Evolutionary conservation across 2,888 invertebrate genomes (phyloP), one percentile per base, ranked within the genome.

Genomic region (Esperia sulphurella): DNA sequence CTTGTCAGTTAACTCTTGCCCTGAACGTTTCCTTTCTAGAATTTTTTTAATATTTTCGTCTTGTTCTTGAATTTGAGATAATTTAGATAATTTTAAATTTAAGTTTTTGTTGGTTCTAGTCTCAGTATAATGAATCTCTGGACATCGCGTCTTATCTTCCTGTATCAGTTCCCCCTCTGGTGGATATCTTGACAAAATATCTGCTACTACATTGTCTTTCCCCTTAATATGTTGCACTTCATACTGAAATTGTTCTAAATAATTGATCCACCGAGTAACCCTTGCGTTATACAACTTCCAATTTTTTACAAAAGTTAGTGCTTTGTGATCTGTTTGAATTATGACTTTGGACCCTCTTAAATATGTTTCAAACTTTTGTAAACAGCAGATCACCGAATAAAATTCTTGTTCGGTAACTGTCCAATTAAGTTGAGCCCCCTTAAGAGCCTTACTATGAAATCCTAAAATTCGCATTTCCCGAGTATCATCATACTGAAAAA

Each of bases 261-360:
- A n/a, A n/a, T n/a, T n/a, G n/a, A n/a, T n/a, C n/a, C n/a, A n/a
- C n/a, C n/a, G n/a, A n/a, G n/a, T n/a, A n/a, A n/a, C n/a, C n/a
- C n/a, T 29, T 52, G 0, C 54, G 43, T 55, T 63, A 39, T 55
- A 60, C 10, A 60, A 21, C 39, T 55, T 61, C 57, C 58, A 60
- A 0, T 30, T 52, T 48, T 53, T 60, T 0, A 63, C 49, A 46
- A 63, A 62, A 1, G 13, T 37, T n/a, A 61, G 41, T 0, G 58
- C 54, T 29, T 63, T 57, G 28, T 65, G 61, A 45, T 63, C 63
- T 0, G 63, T 58, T 14, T 35, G 37, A 12, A 65, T 61, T 5
- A 57, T 8, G 48, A 43, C 31, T n/a, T n/a, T n/a, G n/a, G n/a
- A n/a, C n/a, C n/a, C n/a, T n/a, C n/a, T n/a, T n/a, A n/a, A n/a